Evolutionary conservation across 1,140 invertebrate genomes (phyloP), one percentile per base, ranked within the genome.

Genomic region (Cheumatopsyche charites): DNA sequence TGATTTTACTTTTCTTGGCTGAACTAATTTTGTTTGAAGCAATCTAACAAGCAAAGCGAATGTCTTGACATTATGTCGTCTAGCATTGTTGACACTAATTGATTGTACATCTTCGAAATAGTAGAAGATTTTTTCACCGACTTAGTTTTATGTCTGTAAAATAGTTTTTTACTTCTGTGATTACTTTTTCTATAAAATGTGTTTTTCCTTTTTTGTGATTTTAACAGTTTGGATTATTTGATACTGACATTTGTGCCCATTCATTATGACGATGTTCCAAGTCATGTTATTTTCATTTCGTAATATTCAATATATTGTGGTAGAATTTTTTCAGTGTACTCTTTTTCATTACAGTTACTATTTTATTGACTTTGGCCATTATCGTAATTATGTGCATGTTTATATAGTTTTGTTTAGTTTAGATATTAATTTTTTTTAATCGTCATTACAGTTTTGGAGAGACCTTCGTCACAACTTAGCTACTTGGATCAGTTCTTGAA

Each of bases 401-500:
- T n/a, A n/a, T n/a, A n/a, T n/a, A n/a, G n/a, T 19, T 58, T 19
- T 1, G 5, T 62, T 62, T 11, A 62, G 11, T 1, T 62, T 11
- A 1, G 25, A 19, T 58, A 12, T 26, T 58, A 19, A 21, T 58
- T 23, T 1, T 58, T 58, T 21, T 21, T 4, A 58, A 41, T 17
- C 19, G 58, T 55, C 55, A 15, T 55, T 68, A 15, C 85, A 94
- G 92, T 94, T 87, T 84, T 93, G 85, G 92, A 94, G 81, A 85
- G 92, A 77, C 92, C 92, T 68, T 89, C 92, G 49, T 95, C 93
- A 47, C 92, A 94, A 82, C 92, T 94, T 89, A 95, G 93, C 71
- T 94, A 94, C 82, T 82, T 94, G 77, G 93, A 95, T 79, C 92
- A 94, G 78, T 95, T 96, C 80, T 82, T 95, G 74, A 95, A 94